phyloP scores from a whole-genome alignment of 2,888 invertebrate species.

The Oscheius sp. region DNA sequence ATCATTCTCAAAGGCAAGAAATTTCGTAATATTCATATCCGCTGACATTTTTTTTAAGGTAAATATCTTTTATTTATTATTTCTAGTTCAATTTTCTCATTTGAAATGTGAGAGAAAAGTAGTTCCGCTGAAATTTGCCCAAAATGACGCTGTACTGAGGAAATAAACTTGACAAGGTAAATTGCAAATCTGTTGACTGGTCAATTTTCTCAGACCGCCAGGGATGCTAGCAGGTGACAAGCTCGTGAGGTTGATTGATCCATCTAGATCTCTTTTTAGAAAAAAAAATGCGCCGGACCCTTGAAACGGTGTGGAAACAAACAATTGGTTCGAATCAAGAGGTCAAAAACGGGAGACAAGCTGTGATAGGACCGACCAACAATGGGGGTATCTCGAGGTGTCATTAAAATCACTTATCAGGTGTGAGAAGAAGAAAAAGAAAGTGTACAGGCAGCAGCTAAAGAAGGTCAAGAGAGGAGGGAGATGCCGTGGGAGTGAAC shows the following conservation, averaged over 20 bases:
- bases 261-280: too few relatives aligned
- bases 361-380: neutral
- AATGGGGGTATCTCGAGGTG: neutral
- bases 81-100: too few relatives aligned
- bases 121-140: neutral
- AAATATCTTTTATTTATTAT: too few relatives aligned
- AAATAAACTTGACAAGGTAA: too few relatives aligned
- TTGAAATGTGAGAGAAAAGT: neutral
- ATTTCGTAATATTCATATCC: too few relatives aligned
- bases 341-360: neutral
- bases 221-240: too few relatives aligned
- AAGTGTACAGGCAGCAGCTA: neutral
- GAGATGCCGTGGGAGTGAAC: neutral
- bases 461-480: neutral
- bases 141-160: too few relatives aligned
- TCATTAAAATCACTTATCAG: neutral
- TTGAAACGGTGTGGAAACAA: slow-evolving; percentile 13
- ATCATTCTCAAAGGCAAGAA: too few relatives aligned
- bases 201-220: too few relatives aligned
- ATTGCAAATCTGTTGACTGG: too few relatives aligned
- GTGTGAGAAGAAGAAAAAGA: neutral
- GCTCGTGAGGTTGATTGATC: too few relatives aligned
- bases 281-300: neutral
- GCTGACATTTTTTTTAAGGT: too few relatives aligned
- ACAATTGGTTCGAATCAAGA: neutral